Percentiles rank a stretch among this genome's conserved stretches.
Evolutionary conservation across 2,797 vertebrate species (phyloP).

Genomic region (Miichthys miiuy): DNA sequence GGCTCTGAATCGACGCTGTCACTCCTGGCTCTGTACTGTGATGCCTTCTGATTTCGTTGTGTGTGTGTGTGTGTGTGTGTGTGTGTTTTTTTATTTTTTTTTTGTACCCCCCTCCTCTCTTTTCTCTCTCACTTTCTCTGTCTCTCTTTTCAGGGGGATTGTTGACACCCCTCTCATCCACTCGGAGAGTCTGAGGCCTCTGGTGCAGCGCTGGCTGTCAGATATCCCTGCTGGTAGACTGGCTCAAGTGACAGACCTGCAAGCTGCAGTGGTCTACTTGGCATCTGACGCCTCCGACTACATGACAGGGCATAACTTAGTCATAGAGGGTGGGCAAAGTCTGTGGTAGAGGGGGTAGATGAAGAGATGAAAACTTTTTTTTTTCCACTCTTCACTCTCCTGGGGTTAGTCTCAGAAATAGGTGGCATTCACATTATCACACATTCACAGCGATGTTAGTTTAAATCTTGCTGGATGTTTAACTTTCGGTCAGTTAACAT

Average conservation of each 20-base stretch:
- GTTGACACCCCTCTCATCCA: slow-evolving; percentile 91
- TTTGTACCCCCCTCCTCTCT: not conserved
- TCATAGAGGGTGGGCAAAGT: slow-evolving; percentile 92
- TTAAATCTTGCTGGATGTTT: slow-evolving; percentile 18
- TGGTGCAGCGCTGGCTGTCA: slow-evolving; percentile 89
- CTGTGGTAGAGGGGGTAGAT: slow-evolving; percentile 84
- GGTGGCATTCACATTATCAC: slow-evolving; percentile 35
- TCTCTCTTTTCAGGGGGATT: slow-evolving; percentile 87
- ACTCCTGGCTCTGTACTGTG: slow-evolving; percentile 81
- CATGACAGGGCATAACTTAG: slow-evolving; percentile 94
- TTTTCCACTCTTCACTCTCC: slow-evolving; percentile 36
- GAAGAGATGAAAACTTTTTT: slow-evolving; percentile 64
- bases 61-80: slow-evolving; percentile 8
- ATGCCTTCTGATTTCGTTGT: slow-evolving; percentile 82
- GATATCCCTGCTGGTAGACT: slow-evolving; percentile 90
- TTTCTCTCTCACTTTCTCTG: slow-evolving; percentile 50
- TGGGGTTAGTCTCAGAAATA: slow-evolving; percentile 40
- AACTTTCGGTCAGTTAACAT: slow-evolving; percentile 20
- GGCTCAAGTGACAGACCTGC: slow-evolving; percentile 91
- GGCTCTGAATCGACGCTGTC: slow-evolving; percentile 83
- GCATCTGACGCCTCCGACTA: slow-evolving; percentile 90
- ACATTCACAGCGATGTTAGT: slow-evolving; percentile 2
- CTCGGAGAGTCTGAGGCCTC: slow-evolving; percentile 86
- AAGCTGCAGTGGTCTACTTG: slow-evolving; percentile 91
- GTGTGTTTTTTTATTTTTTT: slow-evolving; percentile 6